Evolutionary conservation across 2,888 invertebrate genomes (phyloP).

Genomic region (Timema cristinae): DNA sequence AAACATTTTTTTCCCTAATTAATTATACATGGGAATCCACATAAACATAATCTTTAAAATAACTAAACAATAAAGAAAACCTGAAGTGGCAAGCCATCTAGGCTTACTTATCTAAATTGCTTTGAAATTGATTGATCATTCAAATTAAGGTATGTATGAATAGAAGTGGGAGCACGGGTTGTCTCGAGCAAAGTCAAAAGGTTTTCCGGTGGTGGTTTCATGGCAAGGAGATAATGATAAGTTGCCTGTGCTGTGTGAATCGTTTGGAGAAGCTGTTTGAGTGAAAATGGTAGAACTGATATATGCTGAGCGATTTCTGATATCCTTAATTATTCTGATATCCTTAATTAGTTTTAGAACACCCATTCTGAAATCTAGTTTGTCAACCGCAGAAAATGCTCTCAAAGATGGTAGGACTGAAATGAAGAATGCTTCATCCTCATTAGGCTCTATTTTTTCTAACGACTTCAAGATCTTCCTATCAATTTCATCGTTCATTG

Average conservation of each 20-base stretch:
- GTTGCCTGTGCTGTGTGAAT: not conserved
- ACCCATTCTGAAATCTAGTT: conserved; percentile 5
- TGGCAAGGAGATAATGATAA: not conserved
- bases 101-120: too few species aligned
- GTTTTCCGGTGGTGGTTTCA: not conserved
- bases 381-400: conserved; percentile 6
- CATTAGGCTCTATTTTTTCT: conserved; percentile 1
- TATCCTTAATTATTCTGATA: too few species aligned
- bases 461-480: not conserved
- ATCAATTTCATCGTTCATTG: conserved; percentile 1
- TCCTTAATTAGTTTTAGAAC: conserved; percentile 5
- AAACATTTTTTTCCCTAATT: too few species aligned
- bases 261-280: not conserved
- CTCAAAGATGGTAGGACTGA: conserved; percentile 10
- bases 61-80: too few species aligned
- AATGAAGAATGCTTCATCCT: conserved; percentile 18
- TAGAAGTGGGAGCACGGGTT: not conserved
- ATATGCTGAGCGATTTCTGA: not conserved
- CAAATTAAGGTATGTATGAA: not conserved
- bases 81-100: too few species aligned
- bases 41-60: too few species aligned
- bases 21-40: too few species aligned
- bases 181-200: not conserved
- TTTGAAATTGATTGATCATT: not conserved
- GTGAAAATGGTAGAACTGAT: not conserved